Base-by-base conservation (phyloP, 2,797 vertebrate species). In the Anisognathus igniventris region DNA sequence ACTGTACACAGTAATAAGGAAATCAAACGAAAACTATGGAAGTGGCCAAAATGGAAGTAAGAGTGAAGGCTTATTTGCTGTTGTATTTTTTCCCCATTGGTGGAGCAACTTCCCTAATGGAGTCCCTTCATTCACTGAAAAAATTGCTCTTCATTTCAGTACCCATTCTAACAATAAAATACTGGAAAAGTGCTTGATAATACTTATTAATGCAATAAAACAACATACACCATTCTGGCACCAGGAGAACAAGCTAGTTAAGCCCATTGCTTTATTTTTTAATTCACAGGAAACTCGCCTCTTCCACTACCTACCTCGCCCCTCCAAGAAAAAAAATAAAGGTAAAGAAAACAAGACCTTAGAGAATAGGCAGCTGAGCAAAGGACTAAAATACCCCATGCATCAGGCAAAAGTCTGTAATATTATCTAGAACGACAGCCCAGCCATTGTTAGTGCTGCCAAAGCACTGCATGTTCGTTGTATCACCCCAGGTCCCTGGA, bases 351-450 rank as follows among this genome's bases (percentile, higher is more conserved):
- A 94, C 14, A 70, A 85, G 73, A 91, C 44, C 44, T 75, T 64
- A 39, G 96, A 92, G 56, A 70, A 93, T 11, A 57, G 88, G 50
- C 83, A 84, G 80, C 88, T 91, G 62, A 97, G 90, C 37, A 86
- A 77, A 95, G 68, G 48, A 86, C 96, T 97, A 97, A 97, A 97
- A 95, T 86, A 97, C 73, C 90, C 90, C 66, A 68, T 79, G 85
- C 74, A 92, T 93, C 94, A 96, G 90, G 92, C 91, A 96, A 96
- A 96, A 97, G 94, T 93, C 96, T 97, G 94, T 93, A 97, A 95
- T 90, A 96, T 94, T 95, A 97, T 97, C 97, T 97, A 97, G 95
- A 97, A 96, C 25, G 54, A 98, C 97, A 97, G 97, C 95, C 88
- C 61, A 96, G 96, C 93, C 97, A 95, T 96, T 97, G 97, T 97